Evolutionary conservation across 1,140 invertebrate species (phyloP).

Genomic region (Laupala kohalensis): DNA sequence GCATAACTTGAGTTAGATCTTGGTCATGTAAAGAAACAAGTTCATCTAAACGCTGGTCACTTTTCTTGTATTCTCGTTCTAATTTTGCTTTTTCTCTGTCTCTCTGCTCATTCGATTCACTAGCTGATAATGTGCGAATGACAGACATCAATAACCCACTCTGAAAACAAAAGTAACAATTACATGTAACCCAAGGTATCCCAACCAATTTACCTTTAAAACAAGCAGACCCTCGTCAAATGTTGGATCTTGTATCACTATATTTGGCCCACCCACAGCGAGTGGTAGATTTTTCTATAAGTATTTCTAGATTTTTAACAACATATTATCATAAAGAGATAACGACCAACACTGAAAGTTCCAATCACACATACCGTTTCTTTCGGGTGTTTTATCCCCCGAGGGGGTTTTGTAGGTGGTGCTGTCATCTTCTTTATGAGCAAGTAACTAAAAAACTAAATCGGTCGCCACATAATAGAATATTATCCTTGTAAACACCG

Average conservation of each 20-base stretch:
- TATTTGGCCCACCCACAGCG: background rate
- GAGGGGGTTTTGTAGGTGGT: slow-evolving; percentile 63
- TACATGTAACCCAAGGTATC: background rate
- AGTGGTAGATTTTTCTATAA: background rate
- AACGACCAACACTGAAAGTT: background rate
- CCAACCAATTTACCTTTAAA: background rate
- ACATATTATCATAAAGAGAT: background rate
- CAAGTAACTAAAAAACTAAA: too few relatives aligned
- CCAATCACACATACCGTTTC: slow-evolving; percentile 50
- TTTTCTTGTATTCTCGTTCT: slow-evolving; percentile 83
- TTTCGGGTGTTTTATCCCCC: slow-evolving; percentile 66
- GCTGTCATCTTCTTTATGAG: background rate
- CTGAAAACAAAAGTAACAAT: slow-evolving; percentile 36
- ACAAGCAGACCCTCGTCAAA: background rate
- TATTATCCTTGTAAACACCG: too few relatives aligned
- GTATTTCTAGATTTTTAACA: background rate
- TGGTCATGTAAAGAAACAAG: slow-evolving; percentile 77
- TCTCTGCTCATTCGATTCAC: slow-evolving; percentile 86
- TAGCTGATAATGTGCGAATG: slow-evolving; percentile 78
- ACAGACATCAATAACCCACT: slow-evolving; percentile 85
- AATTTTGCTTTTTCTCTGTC: slow-evolving; percentile 87
- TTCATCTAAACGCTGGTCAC: slow-evolving; percentile 77
- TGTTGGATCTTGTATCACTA: background rate
- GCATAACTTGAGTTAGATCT: slow-evolving; percentile 77
- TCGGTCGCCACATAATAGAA: too few relatives aligned